Evolutionary conservation across 2,797 vertebrate genomes (phyloP), one percentile per base, ranked within the genome.

Genomic region (Lagocephalus sceleratus): DNA sequence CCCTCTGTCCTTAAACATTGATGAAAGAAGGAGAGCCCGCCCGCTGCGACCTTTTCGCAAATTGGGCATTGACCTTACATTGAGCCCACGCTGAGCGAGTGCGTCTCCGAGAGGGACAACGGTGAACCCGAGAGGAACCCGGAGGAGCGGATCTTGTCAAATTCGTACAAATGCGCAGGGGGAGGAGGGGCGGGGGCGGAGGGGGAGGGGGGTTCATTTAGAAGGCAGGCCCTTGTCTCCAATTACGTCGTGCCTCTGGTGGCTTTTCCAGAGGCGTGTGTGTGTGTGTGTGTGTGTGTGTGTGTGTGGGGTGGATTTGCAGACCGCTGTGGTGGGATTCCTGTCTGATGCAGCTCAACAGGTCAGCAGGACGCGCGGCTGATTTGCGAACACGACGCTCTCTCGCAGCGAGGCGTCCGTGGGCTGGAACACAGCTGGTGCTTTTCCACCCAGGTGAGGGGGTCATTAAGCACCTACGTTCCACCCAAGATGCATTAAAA

Each of bases 41-140:
- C 35, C 46, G 21, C 25, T 19, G 26, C 72, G 63, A 71, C 71
- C 76, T 79, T 79, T 77, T 51, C 15, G 16, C 15, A 70, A 70
- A 61, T 22, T 7, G 1, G 29, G 21, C 2, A 17, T 10, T 62
- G 64, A 75, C 64, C 22, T 63, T 22, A 53, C 62, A 66, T n/a
- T 54, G 22, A 75, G 39, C 41, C 17, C 21, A 67, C 32, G 69
- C 54, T 43, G 38, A 58, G 6, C 39, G 41, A 41, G 25, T 59
- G 43, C 42, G 32, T 25, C 16, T 23, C 19, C 26, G 17, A 51
- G 21, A 35, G 32, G 32, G 51, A 47, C 23, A 47, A 21, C 20
- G 41, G 57, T 1, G 21, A 54, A 45, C 2, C 2, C 5, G n/a
- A 42, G 12, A 22, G 21, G 26, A 22, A 19, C 29, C 35, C 22